A percentile compares a stretch with the other conserved stretches of the same genome.
Conservation (phyloP, 1,140 invertebrate genomes). For the Eciton burchellii region DNA sequence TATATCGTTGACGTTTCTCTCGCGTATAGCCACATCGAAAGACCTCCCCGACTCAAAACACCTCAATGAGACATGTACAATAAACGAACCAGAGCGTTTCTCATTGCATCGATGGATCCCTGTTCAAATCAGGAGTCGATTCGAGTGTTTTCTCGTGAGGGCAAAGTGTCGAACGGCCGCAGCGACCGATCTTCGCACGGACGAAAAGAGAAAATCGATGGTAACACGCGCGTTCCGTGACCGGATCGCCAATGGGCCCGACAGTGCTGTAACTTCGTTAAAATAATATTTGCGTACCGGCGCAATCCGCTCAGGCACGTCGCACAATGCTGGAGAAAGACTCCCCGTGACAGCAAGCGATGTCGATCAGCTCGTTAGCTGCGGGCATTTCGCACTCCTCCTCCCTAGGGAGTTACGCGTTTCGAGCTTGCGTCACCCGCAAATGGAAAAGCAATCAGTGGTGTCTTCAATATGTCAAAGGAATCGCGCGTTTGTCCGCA, state of each 20-base stretch:
- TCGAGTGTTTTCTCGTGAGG: slow-evolving; percentile 28
- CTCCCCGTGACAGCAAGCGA: slow-evolving; percentile 47
- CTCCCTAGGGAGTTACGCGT: slow-evolving; percentile 34
- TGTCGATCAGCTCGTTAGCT: slow-evolving; percentile 45
- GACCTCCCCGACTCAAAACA: too few species aligned
- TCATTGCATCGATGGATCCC: neutral
- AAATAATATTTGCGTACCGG: slow-evolving; percentile 60
- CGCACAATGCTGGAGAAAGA: slow-evolving; percentile 34
- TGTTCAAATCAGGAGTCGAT: neutral
- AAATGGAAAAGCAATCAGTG: slow-evolving; percentile 54
- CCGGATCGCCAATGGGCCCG: slow-evolving; percentile 32
- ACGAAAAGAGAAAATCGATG: slow-evolving; percentile 59
- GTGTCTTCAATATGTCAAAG: slow-evolving; percentile 36
- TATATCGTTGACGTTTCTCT: too few species aligned
- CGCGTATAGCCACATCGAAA: too few species aligned
- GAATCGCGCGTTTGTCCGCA: neutral
- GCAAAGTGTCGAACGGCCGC: neutral
- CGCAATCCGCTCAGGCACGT: slow-evolving; percentile 49
- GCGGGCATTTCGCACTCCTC: slow-evolving; percentile 19
- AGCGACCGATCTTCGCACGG: slow-evolving; percentile 15
- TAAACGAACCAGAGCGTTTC: neutral
- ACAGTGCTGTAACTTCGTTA: slow-evolving; percentile 53
- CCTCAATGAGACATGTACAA: slow-evolving; percentile 14
- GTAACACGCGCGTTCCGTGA: slow-evolving; percentile 42
- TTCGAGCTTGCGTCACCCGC: slow-evolving; percentile 30